Conservation (phyloP, 1,140 invertebrate genomes). For the Diploscapter pachys region DNA sequence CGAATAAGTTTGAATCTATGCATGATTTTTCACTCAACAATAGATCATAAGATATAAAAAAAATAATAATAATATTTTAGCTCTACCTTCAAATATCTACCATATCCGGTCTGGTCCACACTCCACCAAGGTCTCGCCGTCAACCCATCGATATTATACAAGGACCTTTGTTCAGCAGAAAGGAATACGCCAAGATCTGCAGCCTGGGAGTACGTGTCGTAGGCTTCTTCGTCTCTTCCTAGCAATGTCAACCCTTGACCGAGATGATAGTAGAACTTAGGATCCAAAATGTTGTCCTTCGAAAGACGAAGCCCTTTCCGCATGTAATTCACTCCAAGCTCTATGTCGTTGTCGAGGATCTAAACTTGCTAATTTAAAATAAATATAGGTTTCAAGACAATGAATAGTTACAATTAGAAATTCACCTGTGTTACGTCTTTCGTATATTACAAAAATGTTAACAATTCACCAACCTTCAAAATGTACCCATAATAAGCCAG, state of each 20-base stretch:
- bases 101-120: constrained; percentile 67
- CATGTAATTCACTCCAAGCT: constrained; percentile 68
- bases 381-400: too few species aligned
- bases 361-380: too few species aligned
- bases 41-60: too few species aligned
- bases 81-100: constrained; percentile 60
- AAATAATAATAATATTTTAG: too few species aligned
- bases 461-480: constrained; percentile 66
- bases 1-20: too few species aligned
- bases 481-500: constrained; percentile 79
- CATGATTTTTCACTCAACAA: too few species aligned
- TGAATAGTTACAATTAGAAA: too few species aligned
- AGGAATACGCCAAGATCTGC: constrained; percentile 71
- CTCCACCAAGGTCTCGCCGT: constrained; percentile 76
- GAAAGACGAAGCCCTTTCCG: constrained; percentile 65
- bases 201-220: constrained; percentile 69
- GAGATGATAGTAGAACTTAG: constrained; percentile 74
- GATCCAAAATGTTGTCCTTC: constrained; percentile 37
- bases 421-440: too few species aligned
- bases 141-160: constrained; percentile 76
- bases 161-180: constrained; percentile 75
- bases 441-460: too few species aligned
- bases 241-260: constrained; percentile 74
- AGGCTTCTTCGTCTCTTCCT: constrained; percentile 64
- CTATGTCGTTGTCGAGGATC: constrained; percentile 65